phyloP scores from a whole-genome alignment of 2,888 invertebrate species.

The Rhodophaea formosa region DNA sequence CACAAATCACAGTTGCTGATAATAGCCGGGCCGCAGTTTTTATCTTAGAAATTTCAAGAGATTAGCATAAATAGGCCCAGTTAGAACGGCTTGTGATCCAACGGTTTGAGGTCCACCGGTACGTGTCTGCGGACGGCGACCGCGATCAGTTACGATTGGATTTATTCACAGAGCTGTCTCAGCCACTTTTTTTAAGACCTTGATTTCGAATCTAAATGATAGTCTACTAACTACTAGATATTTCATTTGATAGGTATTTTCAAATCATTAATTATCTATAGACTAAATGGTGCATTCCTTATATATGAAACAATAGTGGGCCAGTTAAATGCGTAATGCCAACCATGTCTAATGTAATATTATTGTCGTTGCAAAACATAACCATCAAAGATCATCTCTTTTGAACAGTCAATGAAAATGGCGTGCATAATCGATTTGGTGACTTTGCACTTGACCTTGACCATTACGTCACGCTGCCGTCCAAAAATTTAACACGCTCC shows the following conservation, averaged over 20 bases:
- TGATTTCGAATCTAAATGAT: constrained; percentile 30
- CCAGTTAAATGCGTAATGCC: no score
- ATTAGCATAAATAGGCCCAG: constrained; percentile 61
- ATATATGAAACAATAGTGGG: no score
- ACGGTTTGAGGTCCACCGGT: constrained; percentile 33
- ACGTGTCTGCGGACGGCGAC: constrained; percentile 23
- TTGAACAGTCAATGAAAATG: constrained; percentile 34
- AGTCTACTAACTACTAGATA: constrained; percentile 21
- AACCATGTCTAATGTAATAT: constrained; percentile 21
- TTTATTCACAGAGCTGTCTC: constrained; percentile 36
- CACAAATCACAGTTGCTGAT: constrained; percentile 52
- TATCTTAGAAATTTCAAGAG: constrained; percentile 50
- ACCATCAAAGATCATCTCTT: constrained; percentile 14
- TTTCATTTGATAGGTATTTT: not conserved
- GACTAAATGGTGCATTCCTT: no score
- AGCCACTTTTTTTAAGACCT: constrained; percentile 23
- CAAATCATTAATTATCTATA: not conserved
- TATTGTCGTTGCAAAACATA: constrained; percentile 32
- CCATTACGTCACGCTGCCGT: constrained; percentile 42
- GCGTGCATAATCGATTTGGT: constrained; percentile 46
- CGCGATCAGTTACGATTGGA: constrained; percentile 31
- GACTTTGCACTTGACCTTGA: constrained; percentile 59
- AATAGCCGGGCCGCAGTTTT: constrained; percentile 40
- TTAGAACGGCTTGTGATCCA: constrained; percentile 49
- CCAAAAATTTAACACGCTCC: constrained; percentile 27